Base-by-base conservation (phyloP, 2,113 vertebrate species). In the Oncorhynchus masou region DNA sequence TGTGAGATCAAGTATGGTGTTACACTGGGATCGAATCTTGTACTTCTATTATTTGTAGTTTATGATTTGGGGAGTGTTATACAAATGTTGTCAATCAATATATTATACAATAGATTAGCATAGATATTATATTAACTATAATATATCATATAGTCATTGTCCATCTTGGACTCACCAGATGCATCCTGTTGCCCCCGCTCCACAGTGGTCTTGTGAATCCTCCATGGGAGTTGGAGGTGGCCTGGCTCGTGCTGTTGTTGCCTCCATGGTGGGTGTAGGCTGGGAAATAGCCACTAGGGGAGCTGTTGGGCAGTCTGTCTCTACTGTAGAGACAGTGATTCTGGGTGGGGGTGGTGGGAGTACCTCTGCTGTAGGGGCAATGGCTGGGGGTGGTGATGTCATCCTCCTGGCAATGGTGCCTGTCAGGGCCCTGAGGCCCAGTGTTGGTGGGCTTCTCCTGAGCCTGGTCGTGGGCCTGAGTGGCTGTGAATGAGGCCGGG, bases 171-270 rank as follows among this genome's bases (percentile, higher is more conserved):
- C 91, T 94, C 93, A 98, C 97, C 95, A 98, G 93, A 87, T 98
- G 94, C 95, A 96, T 96, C 85, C 96, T 92, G 89, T 94, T 95
- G 87, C 93, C 94, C 72, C 93, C 93, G 80, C 84, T 93, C 93
- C 94, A 95, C 11, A 90, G 76, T 13, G 76, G 83, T 5, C 80
- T 81, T 1, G 31, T 77, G 73, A 75, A 82, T 54, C 65, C 75
- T 4, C 68, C 69, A 1, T 22, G 51, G 51, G 51, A 54, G 39
- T 45, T 73, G 71, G 59, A 4, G 1, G 27, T 64, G 6, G 48
- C 68, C 22, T 83, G 81, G 5, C 73, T 74, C 29, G 76, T 68
- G 69, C 76, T 19, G 4, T 69, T 78, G 5, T 54, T 19, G 3
- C 70, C 79, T 59, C 75, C 83, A 7, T 80, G 65, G 3, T 87